phyloP scores from a whole-genome alignment of 2,797 vertebrate species.

The Eulemur coronatus region DNA sequence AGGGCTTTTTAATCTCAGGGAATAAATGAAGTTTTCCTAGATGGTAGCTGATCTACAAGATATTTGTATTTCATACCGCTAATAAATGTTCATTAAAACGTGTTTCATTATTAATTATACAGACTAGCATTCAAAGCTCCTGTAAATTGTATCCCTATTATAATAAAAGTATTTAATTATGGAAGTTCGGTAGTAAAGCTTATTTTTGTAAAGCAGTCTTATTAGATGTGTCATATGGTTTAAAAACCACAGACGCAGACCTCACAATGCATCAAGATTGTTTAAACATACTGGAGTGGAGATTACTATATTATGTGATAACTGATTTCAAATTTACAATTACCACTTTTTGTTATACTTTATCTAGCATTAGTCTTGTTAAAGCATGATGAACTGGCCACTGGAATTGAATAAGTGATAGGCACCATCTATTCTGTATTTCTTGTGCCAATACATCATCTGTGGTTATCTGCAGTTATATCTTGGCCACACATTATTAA shows the following conservation, averaged over 20 bases:
- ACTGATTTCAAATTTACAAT: slow-evolving; percentile 32
- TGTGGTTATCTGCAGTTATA: slow-evolving; percentile 32
- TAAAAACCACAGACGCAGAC: slow-evolving; percentile 60
- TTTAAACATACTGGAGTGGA: slow-evolving; percentile 24
- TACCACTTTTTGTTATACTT: not conserved
- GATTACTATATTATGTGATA: slow-evolving; percentile 23
- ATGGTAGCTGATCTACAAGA: slow-evolving; percentile 68
- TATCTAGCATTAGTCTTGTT: not conserved
- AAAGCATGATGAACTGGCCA: not conserved
- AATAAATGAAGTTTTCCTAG: slow-evolving; percentile 78
- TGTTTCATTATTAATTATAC: slow-evolving; percentile 68
- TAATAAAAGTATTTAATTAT: slow-evolving; percentile 80
- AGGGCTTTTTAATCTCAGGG: slow-evolving; percentile 64
- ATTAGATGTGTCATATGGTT: slow-evolving; percentile 66
- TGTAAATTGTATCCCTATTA: slow-evolving; percentile 73
- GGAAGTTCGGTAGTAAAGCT: slow-evolving; percentile 75
- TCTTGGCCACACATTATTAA: slow-evolving; percentile 58
- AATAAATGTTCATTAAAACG: slow-evolving; percentile 76
- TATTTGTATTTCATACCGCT: slow-evolving; percentile 78
- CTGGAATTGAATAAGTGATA: slow-evolving; percentile 35
- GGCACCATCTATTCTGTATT: slow-evolving; percentile 35
- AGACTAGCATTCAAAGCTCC: slow-evolving; percentile 57
- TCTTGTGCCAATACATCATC: not conserved
- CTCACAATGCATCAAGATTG: not conserved
- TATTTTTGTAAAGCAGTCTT: slow-evolving; percentile 76